Base-by-base conservation (phyloP, 2,113 vertebrate species). In the Halcyon malimbica region DNA sequence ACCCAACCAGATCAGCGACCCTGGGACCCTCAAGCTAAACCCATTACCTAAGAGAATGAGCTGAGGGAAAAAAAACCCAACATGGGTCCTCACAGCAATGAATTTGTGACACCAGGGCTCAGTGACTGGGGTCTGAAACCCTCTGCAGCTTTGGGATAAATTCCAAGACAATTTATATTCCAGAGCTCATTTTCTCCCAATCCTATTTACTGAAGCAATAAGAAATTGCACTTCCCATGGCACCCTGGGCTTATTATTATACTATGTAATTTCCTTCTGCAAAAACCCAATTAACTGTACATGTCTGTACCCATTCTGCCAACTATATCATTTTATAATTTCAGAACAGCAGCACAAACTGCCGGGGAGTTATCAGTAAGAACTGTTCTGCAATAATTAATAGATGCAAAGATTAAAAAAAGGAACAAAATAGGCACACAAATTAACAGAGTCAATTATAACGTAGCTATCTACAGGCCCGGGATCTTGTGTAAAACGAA, bases 311-410 rank as follows among this genome's bases (percentile, higher is more conserved):
- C 59, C 87, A 83, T 94, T 93, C 93, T 96, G 89, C 89, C 93
- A 96, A 88, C 71, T 54, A 64, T 24, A 79, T 83, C 37, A 70
- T 87, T 95, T 94, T 63, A 67, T 94, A 84, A 95, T 96, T 97
- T 94, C 15, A 6, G 83, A 96, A 93, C 70, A 81, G 75, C 79
- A 96, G 87, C 1, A 3, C 53, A 93, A 95, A 91, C 84, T 89
- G 71, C 67, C 2, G 0, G 62, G 83, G 70, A 93, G 48, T 90
- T 95, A 90, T 89, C 83, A 91, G 76, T 31, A 88, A 89, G 89
- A 93, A 92, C 41, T 82, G 63, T 57, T 90, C 89, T 83, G 92
- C 83, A 92, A 91, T 94, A 96, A 96, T 96, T 93, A 96, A 94
- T 94, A 88, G 94, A 89, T 89, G 54, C 67, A 87, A 87, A 91